These are phyloP conservation scores for Montipora foliosa DNA, from an alignment of 64 coral and sea anemone species.

Conservation along the genomic window DNA sequence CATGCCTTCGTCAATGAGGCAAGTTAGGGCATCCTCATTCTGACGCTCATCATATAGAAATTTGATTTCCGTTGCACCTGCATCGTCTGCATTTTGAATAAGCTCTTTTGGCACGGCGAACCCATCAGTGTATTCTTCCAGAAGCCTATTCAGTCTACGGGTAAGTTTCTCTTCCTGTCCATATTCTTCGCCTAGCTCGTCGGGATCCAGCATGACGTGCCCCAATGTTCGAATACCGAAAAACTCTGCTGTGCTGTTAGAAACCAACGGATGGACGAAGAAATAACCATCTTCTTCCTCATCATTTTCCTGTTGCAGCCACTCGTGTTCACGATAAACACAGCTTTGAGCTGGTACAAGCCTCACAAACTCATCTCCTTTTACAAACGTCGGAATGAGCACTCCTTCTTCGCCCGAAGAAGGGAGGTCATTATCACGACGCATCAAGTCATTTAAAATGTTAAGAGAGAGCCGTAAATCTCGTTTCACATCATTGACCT, in stretches of 20 bases:
- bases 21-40: constrained; percentile 69
- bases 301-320: constrained; percentile 58
- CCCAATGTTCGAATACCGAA: constrained; percentile 76
- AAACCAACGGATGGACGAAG: constrained; percentile 78
- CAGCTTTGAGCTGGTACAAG: constrained; percentile 69
- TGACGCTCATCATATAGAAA: constrained; percentile 81
- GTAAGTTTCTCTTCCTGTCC: constrained; percentile 16
- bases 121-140: constrained; percentile 90
- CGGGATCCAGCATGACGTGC: constrained; percentile 74
- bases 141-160: not conserved
- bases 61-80: constrained; percentile 79
- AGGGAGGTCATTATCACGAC: constrained; percentile 24
- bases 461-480: constrained; percentile 75
- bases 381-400: constrained; percentile 72
- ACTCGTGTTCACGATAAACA: constrained; percentile 82
- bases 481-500: constrained; percentile 26
- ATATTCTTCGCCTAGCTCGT: constrained; percentile 56
- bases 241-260: constrained; percentile 57
- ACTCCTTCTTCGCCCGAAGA: constrained; percentile 29
- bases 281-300: constrained; percentile 34
- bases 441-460: constrained; percentile 75
- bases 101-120: constrained; percentile 90
- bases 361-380: constrained; percentile 47
- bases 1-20: constrained; percentile 76
- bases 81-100: constrained; percentile 97